Evolutionary conservation across 2,797 vertebrate species (phyloP).

Genomic region (Coluber constrictor): DNA sequence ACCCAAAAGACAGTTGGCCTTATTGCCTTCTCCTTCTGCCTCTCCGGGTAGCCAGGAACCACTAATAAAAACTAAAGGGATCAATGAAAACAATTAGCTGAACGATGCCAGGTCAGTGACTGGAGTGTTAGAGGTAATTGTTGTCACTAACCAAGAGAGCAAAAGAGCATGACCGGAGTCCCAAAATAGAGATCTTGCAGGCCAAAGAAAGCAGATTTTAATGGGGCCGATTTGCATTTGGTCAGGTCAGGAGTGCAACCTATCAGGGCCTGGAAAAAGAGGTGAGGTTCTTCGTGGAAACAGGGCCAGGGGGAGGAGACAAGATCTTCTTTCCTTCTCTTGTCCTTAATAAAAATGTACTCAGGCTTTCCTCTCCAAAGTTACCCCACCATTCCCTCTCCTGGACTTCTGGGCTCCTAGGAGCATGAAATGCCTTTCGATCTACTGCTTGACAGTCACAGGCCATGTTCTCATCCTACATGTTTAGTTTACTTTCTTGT

Average conservation of each 20-base stretch:
- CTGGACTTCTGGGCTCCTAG: background rate
- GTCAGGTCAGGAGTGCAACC: constrained; percentile 62
- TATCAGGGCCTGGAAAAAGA: background rate
- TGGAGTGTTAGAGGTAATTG: constrained; percentile 55
- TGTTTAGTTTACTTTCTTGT: too few species aligned
- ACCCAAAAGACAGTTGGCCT: constrained; percentile 9
- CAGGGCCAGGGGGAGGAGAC: too few species aligned
- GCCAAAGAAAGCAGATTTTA: constrained; percentile 50
- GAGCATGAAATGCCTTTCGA: background rate
- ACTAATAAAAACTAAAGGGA: constrained; percentile 61
- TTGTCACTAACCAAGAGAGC: constrained; percentile 60
- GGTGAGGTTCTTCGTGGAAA: background rate
- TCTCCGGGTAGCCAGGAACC: constrained; percentile 27
- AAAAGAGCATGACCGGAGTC: constrained; percentile 63
- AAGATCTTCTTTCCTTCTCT: background rate
- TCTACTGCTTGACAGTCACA: too few species aligned
- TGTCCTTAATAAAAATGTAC: background rate
- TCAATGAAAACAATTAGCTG: constrained; percentile 25
- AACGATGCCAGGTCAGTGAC: constrained; percentile 27
- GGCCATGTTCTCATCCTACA: too few species aligned
- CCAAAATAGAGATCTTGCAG: background rate
- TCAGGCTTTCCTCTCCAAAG: background rate
- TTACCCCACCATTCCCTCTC: background rate
- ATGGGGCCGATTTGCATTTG: constrained; percentile 62
- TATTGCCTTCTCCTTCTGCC: background rate